A percentile compares a stretch with the other conserved stretches of the same genome.
Conservation (phyloP, 1,140 invertebrate genomes). For the Orussus abietinus region DNA sequence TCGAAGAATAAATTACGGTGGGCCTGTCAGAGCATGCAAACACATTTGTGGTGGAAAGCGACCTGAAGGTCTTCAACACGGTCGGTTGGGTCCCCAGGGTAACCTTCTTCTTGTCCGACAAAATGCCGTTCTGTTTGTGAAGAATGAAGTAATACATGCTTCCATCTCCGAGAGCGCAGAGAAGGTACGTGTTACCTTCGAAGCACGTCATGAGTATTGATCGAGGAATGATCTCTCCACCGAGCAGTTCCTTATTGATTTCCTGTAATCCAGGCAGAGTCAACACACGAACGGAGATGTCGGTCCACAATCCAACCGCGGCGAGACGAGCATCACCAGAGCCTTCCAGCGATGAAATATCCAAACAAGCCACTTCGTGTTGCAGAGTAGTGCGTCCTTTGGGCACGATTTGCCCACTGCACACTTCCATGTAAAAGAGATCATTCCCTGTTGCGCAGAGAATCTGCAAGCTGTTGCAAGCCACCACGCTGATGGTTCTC, state of each 20-base stretch:
- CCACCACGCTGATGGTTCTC: slow-evolving; percentile 81
- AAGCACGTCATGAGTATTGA: slow-evolving; percentile 93
- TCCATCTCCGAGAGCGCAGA: slow-evolving; percentile 94
- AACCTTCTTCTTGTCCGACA: slow-evolving; percentile 85
- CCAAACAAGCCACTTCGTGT: slow-evolving; percentile 94
- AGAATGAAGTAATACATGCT: slow-evolving; percentile 95
- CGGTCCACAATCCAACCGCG: slow-evolving; percentile 95
- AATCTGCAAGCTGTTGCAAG: slow-evolving; percentile 79
- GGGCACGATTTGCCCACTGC: slow-evolving; percentile 61
- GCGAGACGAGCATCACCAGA: slow-evolving; percentile 67
- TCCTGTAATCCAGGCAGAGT: slow-evolving; percentile 74
- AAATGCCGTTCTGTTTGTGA: slow-evolving; percentile 65
- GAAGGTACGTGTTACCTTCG: slow-evolving; percentile 85
- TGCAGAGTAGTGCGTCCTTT: slow-evolving; percentile 71
- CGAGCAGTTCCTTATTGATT: slow-evolving; percentile 80
- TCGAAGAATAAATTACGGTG: slow-evolving; percentile 98
- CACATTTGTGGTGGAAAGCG: slow-evolving; percentile 91
- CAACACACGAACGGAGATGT: slow-evolving; percentile 88
- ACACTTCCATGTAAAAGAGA: slow-evolving; percentile 85
- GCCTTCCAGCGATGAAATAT: slow-evolving; percentile 79
- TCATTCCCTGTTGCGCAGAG: slow-evolving; percentile 86
- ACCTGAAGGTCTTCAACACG: slow-evolving; percentile 85
- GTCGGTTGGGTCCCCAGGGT: slow-evolving; percentile 97
- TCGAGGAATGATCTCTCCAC: slow-evolving; percentile 93
- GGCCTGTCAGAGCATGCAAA: slow-evolving; percentile 98